Conservation (phyloP, 2,797 vertebrate genomes). For the Rhinogobio ventralis region DNA sequence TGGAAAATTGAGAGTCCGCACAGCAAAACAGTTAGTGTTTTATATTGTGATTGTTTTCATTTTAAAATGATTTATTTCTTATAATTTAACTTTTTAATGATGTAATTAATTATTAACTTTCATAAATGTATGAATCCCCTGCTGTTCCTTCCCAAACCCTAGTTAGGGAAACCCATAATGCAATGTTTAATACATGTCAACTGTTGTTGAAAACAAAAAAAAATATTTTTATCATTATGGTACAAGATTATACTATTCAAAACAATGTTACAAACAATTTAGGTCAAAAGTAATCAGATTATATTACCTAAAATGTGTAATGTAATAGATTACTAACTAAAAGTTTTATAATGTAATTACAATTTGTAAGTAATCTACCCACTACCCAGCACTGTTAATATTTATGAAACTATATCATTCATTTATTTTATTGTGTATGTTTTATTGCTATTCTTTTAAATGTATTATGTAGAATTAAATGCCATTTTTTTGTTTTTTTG, state of each 20-base stretch:
- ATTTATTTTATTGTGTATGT: background rate
- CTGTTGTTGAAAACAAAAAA: background rate
- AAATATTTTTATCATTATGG: background rate
- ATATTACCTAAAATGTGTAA: too few species aligned
- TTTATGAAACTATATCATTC: background rate
- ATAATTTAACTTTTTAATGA: background rate
- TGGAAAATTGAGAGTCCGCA: too few species aligned
- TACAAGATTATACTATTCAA: too few species aligned
- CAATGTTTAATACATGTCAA: background rate
- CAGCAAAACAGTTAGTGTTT: too few species aligned
- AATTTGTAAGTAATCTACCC: background rate
- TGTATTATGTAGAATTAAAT: background rate
- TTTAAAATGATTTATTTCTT: background rate
- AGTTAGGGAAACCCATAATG: background rate
- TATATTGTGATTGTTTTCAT: too few species aligned
- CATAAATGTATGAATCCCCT: background rate
- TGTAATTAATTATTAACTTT: background rate
- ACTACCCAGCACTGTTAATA: background rate
- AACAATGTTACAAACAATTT: too few species aligned
- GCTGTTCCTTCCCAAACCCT: background rate
- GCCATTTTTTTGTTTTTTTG: too few species aligned
- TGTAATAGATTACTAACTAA: too few species aligned
- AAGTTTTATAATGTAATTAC: too few species aligned
- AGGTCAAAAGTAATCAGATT: too few species aligned
- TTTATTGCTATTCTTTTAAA: background rate